phyloP scores from a whole-genome alignment of 2,113 vertebrate genomes.

The Sander vitreus region DNA sequence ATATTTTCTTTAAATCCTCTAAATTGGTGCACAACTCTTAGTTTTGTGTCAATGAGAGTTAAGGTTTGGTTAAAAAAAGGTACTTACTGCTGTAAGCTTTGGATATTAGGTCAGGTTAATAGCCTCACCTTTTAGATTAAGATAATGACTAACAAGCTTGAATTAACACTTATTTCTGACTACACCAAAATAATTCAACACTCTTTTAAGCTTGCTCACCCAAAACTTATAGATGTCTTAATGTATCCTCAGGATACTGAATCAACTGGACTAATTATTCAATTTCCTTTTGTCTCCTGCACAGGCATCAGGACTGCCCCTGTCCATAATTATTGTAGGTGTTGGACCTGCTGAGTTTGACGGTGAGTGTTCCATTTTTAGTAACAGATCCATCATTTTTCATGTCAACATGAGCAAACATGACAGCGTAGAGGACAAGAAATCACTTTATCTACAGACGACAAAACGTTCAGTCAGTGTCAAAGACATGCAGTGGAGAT shows the following conservation, averaged over 20 bases:
- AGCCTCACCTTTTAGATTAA: not conserved
- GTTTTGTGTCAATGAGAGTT: not conserved
- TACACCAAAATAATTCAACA: not conserved
- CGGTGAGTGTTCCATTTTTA: conserved; percentile 85
- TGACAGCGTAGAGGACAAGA: not conserved
- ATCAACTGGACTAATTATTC: not conserved
- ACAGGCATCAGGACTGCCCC: conserved; percentile 93
- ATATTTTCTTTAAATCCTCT: conserved; percentile 14
- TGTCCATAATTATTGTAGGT: conserved; percentile 98
- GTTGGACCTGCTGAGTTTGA: conserved; percentile 98
- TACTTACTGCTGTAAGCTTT: not conserved
- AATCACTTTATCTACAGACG: not conserved
- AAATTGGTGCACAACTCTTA: not conserved
- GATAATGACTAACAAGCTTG: not conserved
- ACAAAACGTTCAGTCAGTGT: not conserved
- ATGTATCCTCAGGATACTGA: not conserved
- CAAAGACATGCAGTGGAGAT: not conserved
- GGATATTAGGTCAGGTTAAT: conserved; percentile 11
- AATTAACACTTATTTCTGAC: not conserved
- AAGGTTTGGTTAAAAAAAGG: not conserved
- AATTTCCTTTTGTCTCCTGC: conserved; percentile 24
- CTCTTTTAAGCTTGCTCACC: not conserved
- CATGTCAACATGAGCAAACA: not conserved
- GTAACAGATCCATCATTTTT: not conserved
- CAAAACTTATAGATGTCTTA: not conserved